These are phyloP conservation scores for Drosophila conformis DNA, from an alignment of 2,888 invertebrate genomes.

Conservation along the genomic window DNA sequence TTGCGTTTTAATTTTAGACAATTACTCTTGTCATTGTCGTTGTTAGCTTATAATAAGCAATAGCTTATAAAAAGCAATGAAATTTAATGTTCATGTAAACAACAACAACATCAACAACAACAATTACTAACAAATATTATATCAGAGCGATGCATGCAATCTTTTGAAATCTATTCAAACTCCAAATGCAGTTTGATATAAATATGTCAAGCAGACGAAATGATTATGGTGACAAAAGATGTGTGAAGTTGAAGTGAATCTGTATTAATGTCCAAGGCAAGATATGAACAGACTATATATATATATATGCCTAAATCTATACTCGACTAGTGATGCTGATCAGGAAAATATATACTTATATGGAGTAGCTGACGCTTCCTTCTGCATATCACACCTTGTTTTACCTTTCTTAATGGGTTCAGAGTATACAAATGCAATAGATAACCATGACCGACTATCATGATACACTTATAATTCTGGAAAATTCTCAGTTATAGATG, in stretches of 20 bases:
- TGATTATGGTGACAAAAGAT: neutral
- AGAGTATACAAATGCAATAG: neutral
- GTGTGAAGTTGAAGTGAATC: neutral
- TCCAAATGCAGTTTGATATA: neutral
- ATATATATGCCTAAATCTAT: neutral
- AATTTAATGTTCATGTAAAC: constrained; percentile 42
- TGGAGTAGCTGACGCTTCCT: neutral
- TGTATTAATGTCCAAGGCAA: neutral
- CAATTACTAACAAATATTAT: constrained; percentile 17
- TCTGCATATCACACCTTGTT: neutral
- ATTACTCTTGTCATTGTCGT: constrained; percentile 25
- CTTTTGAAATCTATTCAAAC: constrained; percentile 2
- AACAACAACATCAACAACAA: constrained; percentile 27
- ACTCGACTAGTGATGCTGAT: neutral
- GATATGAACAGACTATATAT: neutral
- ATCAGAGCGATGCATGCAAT: constrained; percentile 21
- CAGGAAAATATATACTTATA: neutral
- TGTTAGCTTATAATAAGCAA: constrained; percentile 29
- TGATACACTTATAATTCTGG: too few relatives aligned
- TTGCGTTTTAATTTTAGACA: constrained; percentile 51
- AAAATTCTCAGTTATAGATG: too few relatives aligned
- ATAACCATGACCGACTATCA: neutral
- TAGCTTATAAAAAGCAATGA: constrained; percentile 41
- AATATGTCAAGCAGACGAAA: neutral
- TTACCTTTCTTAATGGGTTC: neutral